Evolutionary conservation across 35 echinoderm and acorn worm genomes (phyloP), one percentile per base, ranked within the genome.

Genomic region (Diadema setosum): DNA sequence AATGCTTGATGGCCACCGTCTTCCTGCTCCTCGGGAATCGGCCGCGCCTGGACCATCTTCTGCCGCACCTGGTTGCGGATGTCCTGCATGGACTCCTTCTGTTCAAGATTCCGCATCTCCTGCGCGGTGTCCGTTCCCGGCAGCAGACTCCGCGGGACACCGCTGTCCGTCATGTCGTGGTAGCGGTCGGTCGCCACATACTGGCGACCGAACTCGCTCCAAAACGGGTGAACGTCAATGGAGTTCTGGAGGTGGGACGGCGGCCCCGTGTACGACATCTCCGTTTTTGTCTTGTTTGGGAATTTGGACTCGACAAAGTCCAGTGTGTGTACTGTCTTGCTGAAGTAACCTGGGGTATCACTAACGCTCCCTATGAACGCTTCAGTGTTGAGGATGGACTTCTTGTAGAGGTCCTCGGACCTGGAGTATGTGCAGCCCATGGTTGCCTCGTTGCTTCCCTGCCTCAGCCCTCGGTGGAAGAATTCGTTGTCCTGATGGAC

Each of bases 221-320:
- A 94, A 82, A 94, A 99, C 2, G 96, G 96, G 63, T 99, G 96
- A 5, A 99, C 86, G 39, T 99, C 96, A 7, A 89, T 49, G 5
- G 96, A 99, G 63, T 91, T 88, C 49, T 84, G 84, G 1, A 99
- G 87, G 48, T 99, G 96, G 45, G 96, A 99, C 0, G 96, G 96
- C 25, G 96, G 96, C 14, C 96, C 96, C 29, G 41, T 91, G 48
- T 95, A 99, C 11, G 96, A 94, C 96, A 99, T 99, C 48, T 99
- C 96, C 16, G 65, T 41, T 27, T 83, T 92, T n/a, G 63, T 70
- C 11, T 34, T 17, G 29, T 48, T 17, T 9, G 82, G 80, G 42
- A 91, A 81, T 20, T 85, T 87, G 50, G 31, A 39, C 12, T 58
- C 58, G 3, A 94, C 75, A 50, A 91, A 94, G 46, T 89, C 89